These are phyloP conservation scores for Panagrolaimus sp. DNA, from an alignment of 1,140 invertebrate genomes.

Conservation along the genomic window DNA sequence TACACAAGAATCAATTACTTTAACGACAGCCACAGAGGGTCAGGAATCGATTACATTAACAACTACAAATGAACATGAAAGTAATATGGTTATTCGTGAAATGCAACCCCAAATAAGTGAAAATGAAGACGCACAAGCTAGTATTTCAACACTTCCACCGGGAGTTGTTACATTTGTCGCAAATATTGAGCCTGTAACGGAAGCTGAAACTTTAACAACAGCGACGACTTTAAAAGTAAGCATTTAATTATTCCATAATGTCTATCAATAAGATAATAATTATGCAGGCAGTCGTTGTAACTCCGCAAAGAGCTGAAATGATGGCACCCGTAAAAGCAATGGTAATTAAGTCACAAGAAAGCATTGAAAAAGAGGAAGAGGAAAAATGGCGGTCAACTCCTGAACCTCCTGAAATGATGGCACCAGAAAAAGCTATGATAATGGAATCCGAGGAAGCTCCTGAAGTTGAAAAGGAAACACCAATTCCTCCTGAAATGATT, in stretches of 20 bases:
- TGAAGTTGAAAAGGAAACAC: not conserved
- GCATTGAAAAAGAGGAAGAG: conserved; percentile 19
- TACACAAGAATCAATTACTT: not conserved
- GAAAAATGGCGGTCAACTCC: not conserved
- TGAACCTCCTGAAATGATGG: conserved; percentile 18
- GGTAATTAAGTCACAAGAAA: conserved; percentile 4
- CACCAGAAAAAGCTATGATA: not conserved
- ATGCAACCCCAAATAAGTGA: not conserved
- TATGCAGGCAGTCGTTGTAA: not conserved
- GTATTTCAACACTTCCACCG: not conserved
- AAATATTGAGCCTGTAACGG: conserved; percentile 7
- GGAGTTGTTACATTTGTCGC: not conserved
- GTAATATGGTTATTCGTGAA: conserved; percentile 1
- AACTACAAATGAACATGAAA: not conserved
- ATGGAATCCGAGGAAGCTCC: conserved; percentile 9
- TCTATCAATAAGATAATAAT: too few species aligned
- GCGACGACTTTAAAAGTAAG: not conserved
- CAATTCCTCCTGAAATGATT: not conserved
- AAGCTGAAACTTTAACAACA: conserved; percentile 14
- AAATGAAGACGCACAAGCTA: not conserved
- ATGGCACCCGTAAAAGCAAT: conserved; percentile 13
- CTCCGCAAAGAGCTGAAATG: conserved; percentile 1
- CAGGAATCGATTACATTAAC: not conserved
- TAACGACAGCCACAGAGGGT: not conserved
- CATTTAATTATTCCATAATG: too few species aligned